Percentiles rank a stretch among this genome's conserved stretches.
Evolutionary conservation across 1,140 invertebrate species (phyloP).

Genomic region (Lethrus apterus): DNA sequence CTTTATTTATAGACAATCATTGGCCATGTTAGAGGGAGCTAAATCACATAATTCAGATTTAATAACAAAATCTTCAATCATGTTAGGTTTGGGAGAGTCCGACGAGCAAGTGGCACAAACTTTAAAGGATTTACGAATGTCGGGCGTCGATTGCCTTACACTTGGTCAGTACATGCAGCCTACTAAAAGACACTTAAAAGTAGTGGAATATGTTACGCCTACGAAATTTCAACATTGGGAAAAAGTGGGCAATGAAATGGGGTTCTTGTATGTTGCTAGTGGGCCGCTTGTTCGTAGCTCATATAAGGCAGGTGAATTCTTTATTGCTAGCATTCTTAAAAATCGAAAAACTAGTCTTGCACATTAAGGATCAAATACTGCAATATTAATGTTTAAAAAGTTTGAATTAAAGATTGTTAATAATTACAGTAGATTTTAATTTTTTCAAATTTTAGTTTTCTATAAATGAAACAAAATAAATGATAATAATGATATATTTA

Average conservation of each 20-base stretch:
- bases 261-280: constrained; percentile 95
- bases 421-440: constrained; percentile 7
- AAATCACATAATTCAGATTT: constrained; percentile 73
- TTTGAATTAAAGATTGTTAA: not conserved
- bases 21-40: constrained; percentile 73
- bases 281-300: constrained; percentile 95
- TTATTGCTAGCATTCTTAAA: constrained; percentile 72
- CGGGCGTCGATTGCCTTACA: constrained; percentile 90
- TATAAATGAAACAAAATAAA: too few relatives aligned
- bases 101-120: constrained; percentile 85
- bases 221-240: constrained; percentile 93
- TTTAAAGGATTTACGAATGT: constrained; percentile 70
- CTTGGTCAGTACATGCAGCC: constrained; percentile 99
- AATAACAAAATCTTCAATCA: constrained; percentile 97
- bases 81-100: constrained; percentile 95
- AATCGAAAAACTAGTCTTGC: constrained; percentile 39
- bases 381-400: not conserved
- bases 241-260: constrained; percentile 72
- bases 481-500: too few relatives aligned
- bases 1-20: constrained; percentile 62
- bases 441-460: too few relatives aligned
- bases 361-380: constrained; percentile 2
- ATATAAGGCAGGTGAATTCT: constrained; percentile 95
- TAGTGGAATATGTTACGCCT: constrained; percentile 95
- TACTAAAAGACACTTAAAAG: constrained; percentile 92